Evolutionary conservation across 2,797 vertebrate species (phyloP).

Genomic region (Sarcophilus harrisii): DNA sequence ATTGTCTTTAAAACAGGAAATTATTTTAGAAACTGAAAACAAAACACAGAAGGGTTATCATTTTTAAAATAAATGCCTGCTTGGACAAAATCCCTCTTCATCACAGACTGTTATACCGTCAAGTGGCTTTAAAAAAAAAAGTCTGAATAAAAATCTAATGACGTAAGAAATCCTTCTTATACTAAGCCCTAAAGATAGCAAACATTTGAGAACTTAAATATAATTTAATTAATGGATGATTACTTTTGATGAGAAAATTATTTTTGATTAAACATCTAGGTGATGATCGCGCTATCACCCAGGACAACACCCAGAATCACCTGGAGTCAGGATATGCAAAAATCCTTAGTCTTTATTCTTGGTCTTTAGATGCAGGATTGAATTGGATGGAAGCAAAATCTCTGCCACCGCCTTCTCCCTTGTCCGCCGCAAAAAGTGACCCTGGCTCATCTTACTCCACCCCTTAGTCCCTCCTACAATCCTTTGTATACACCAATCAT

Average conservation of each 20-base stretch:
- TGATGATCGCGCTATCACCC: too few relatives aligned
- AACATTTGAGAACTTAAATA: not conserved
- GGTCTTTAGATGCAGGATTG: too few relatives aligned
- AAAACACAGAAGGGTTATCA: not conserved
- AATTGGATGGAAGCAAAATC: too few relatives aligned
- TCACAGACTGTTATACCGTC: not conserved
- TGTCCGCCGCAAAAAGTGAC: too few relatives aligned
- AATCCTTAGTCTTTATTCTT: too few relatives aligned
- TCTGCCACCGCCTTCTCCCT: too few relatives aligned
- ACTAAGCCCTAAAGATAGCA: conserved; percentile 29
- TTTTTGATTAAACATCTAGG: conserved; percentile 26
- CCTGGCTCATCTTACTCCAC: too few relatives aligned
- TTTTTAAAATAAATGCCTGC: conserved; percentile 20
- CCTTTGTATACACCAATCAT: too few relatives aligned
- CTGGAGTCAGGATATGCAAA: too few relatives aligned
- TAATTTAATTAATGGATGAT: conserved; percentile 8
- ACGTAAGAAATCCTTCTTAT: conserved; percentile 12
- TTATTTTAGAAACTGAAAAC: conserved; percentile 20
- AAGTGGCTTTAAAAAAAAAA: not conserved
- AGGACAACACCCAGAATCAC: too few relatives aligned
- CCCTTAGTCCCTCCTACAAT: too few relatives aligned
- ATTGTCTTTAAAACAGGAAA: not conserved
- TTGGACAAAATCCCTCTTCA: not conserved
- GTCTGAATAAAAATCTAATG: conserved; percentile 7
- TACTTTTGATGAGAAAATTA: conserved; percentile 4